These are phyloP conservation scores for Brachionus asplanchnoidis DNA, from an alignment of 1,140 invertebrate genomes.

Conservation along the genomic window DNA sequence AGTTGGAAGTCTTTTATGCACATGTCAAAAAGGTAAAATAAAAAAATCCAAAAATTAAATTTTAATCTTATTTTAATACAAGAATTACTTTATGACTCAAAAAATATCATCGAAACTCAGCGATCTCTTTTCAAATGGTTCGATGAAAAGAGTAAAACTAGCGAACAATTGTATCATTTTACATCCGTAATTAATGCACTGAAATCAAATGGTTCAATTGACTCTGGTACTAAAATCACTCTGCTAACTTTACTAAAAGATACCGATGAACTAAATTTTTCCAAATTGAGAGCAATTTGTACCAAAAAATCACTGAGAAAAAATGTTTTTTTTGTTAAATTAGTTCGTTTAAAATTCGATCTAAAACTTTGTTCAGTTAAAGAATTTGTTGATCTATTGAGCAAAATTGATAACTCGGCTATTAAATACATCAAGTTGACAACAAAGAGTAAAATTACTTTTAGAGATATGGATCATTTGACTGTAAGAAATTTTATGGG, in stretches of 20 bases:
- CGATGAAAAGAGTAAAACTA: not conserved
- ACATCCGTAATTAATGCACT: not conserved
- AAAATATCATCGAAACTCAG: slow-evolving; percentile 20
- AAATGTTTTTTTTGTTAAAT: slow-evolving; percentile 21
- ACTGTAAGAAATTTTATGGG: slow-evolving; percentile 38
- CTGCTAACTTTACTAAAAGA: slow-evolving; percentile 22
- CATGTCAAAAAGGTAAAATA: slow-evolving; percentile 19
- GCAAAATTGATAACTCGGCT: slow-evolving; percentile 25
- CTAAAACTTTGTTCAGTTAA: slow-evolving; percentile 37
- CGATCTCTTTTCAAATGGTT: slow-evolving; percentile 21
- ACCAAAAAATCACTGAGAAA: slow-evolving; percentile 1
- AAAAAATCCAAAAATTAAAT: not conserved
- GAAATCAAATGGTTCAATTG: not conserved
- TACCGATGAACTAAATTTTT: not conserved
- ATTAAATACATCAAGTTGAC: slow-evolving; percentile 37
- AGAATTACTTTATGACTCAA: slow-evolving; percentile 18
- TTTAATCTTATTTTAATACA: not conserved
- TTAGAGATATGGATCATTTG: slow-evolving; percentile 37
- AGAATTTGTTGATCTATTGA: slow-evolving; percentile 9
- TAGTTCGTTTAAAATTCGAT: slow-evolving; percentile 30
- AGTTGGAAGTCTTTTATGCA: slow-evolving; percentile 33
- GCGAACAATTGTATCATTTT: not conserved
- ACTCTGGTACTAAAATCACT: slow-evolving; percentile 39
- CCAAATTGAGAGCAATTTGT: not conserved
- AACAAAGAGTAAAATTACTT: slow-evolving; percentile 19